phyloP scores from a whole-genome alignment of 2,113 vertebrate genomes.

The Corythaeola cristata region DNA sequence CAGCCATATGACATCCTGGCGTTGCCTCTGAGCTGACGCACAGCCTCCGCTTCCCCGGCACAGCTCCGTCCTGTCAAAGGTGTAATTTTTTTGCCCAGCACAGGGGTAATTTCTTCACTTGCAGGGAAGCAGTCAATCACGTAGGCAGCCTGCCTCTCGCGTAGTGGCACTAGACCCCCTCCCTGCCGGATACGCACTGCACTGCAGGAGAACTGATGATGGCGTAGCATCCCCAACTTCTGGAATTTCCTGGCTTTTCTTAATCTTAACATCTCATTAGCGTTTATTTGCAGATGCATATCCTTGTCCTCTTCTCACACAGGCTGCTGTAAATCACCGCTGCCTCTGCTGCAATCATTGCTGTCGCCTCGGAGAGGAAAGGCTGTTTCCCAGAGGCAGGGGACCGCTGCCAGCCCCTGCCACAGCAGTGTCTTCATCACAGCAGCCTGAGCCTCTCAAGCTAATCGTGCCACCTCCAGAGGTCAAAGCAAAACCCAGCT shows the following conservation, averaged over 20 bases:
- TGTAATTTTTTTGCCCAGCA: not conserved
- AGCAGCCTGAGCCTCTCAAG: not conserved
- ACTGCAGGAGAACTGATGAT: not conserved
- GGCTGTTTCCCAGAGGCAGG: not conserved
- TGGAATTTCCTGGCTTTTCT: slow-evolving; percentile 64
- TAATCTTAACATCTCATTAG: slow-evolving; percentile 50
- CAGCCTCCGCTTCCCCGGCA: not conserved
- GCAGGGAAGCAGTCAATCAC: not conserved
- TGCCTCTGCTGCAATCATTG: not conserved
- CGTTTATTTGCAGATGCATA: slow-evolving; percentile 35
- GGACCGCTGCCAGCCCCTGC: not conserved
- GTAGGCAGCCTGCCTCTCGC: rapidly evolving
- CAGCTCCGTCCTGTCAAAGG: rapidly evolving
- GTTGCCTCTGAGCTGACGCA: not conserved
- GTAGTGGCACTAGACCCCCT: not conserved
- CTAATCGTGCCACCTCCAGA: not conserved
- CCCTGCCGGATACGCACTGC: not conserved
- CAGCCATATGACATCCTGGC: not conserved
- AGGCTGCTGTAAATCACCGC: not conserved
- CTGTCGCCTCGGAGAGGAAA: not conserved
- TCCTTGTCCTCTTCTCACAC: slow-evolving; percentile 31
- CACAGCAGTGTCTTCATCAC: not conserved
- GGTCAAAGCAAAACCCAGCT: not conserved
- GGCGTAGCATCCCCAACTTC: not conserved
- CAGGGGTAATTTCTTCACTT: not conserved